These are phyloP conservation scores for Periophthalmus modestus DNA, from an alignment of 2,113 vertebrate species.

Conservation along the genomic window DNA sequence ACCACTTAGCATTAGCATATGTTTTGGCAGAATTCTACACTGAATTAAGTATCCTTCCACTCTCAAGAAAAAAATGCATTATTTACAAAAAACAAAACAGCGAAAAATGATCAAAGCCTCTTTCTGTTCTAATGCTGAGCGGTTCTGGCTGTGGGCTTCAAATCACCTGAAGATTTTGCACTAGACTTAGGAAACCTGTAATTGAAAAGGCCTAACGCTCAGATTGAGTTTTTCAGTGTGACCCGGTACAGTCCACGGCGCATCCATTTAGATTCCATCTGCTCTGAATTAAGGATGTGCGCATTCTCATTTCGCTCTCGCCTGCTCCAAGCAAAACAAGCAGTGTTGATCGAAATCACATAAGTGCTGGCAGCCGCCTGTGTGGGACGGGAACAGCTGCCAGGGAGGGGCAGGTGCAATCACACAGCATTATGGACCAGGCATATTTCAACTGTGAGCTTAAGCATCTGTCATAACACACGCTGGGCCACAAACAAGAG, in stretches of 20 bases:
- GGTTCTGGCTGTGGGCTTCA: constrained; percentile 29
- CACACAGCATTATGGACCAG: constrained; percentile 15
- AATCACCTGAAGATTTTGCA: constrained; percentile 52
- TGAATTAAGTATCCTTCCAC: not conserved
- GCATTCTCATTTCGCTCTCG: constrained; percentile 55
- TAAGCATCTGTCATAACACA: constrained; percentile 15
- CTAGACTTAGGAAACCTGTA: constrained; percentile 47
- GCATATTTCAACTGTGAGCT: constrained; percentile 13
- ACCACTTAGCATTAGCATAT: no score
- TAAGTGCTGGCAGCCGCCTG: constrained; percentile 49
- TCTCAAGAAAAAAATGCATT: not conserved
- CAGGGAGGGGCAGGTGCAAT: constrained; percentile 46
- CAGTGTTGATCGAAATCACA: constrained; percentile 56
- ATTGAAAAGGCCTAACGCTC: constrained; percentile 65
- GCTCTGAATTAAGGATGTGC: constrained; percentile 63
- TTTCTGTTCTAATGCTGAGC: not conserved
- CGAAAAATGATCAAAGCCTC: not conserved
- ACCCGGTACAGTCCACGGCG: constrained; percentile 62
- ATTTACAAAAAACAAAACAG: constrained; percentile 1
- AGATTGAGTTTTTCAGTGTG: constrained; percentile 67
- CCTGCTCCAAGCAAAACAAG: constrained; percentile 62
- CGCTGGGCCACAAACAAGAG: not conserved
- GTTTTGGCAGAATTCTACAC: not conserved
- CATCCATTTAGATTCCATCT: constrained; percentile 74
- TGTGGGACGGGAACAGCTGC: constrained; percentile 50